Evolutionary conservation across 2,888 invertebrate genomes (phyloP).

Genomic region (Pantelozetes paolii): DNA sequence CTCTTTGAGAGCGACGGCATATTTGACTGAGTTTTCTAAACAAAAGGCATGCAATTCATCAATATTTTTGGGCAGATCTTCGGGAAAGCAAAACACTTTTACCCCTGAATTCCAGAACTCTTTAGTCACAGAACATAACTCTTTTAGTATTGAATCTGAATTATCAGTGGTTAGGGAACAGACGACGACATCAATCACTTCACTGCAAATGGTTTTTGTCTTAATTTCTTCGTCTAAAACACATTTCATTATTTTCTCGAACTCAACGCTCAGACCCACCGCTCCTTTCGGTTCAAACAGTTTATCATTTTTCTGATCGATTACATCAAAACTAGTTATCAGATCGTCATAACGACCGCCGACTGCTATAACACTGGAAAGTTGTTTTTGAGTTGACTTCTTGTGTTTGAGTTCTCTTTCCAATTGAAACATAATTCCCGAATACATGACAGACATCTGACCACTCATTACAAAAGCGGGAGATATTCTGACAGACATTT

Average conservation of each 20-base stretch:
- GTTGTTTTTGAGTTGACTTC: constrained; percentile 57
- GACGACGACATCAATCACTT: constrained; percentile 63
- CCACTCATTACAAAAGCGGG: constrained; percentile 60
- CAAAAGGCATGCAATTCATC: constrained; percentile 36
- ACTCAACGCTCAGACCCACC: constrained; percentile 76
- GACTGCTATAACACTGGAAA: constrained; percentile 70
- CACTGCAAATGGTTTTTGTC: constrained; percentile 51
- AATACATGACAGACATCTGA: constrained; percentile 62
- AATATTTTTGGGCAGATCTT: constrained; percentile 30
- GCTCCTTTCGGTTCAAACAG: constrained; percentile 59
- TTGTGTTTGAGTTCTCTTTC: constrained; percentile 58
- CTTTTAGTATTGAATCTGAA: constrained; percentile 52
- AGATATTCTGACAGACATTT: constrained; percentile 57
- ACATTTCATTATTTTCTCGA: constrained; percentile 68
- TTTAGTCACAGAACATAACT: constrained; percentile 59
- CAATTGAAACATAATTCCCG: constrained; percentile 66
- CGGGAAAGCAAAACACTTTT: constrained; percentile 46
- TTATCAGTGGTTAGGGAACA: constrained; percentile 60
- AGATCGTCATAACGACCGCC: constrained; percentile 86
- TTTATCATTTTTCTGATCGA: constrained; percentile 44
- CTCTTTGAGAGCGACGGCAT: constrained; percentile 32
- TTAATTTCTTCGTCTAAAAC: constrained; percentile 57
- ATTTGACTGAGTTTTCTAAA: constrained; percentile 24
- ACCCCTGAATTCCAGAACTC: constrained; percentile 70
- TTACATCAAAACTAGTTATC: constrained; percentile 54